Percentiles rank a stretch among this genome's conserved stretches.
Evolutionary conservation across 2,797 vertebrate species (phyloP).

Genomic region (Coreius guichenoti): DNA sequence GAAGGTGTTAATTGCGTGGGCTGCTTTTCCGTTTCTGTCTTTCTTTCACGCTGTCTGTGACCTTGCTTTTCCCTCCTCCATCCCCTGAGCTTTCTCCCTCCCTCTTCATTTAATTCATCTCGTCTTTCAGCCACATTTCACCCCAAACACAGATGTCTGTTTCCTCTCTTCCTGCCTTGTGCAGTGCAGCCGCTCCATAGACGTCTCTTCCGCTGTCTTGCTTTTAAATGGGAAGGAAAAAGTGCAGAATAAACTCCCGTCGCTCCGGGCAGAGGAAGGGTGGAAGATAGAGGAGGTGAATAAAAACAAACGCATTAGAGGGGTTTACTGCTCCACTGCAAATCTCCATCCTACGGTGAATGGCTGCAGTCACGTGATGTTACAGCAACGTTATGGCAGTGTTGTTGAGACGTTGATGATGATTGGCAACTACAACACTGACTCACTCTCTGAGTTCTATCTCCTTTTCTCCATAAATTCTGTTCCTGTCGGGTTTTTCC

Average conservation of each 20-base stretch:
- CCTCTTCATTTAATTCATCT: constrained; percentile 42
- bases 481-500: neutral
- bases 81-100: constrained; percentile 43
- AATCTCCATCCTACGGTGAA: constrained; percentile 2
- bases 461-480: neutral
- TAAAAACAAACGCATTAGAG: constrained; percentile 20
- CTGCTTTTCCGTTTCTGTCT: constrained; percentile 33
- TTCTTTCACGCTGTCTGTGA: constrained; percentile 43
- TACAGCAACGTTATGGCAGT: neutral
- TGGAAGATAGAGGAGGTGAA: neutral
- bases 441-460: constrained; percentile 12
- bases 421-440: constrained; percentile 18
- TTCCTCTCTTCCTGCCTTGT: constrained; percentile 39
- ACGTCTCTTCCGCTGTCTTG: constrained; percentile 12
- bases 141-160: constrained; percentile 56
- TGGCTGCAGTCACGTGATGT: neutral
- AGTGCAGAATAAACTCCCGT: constrained; percentile 14
- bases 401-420: neutral
- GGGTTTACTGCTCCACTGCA: constrained; percentile 12
- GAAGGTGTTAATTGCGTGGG: constrained; percentile 58
- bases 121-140: constrained; percentile 44
- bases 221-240: constrained; percentile 26
- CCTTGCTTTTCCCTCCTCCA: constrained; percentile 47
- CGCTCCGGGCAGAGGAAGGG: neutral
- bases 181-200: neutral